Percentiles rank a stretch among this genome's conserved stretches.
Conservation (phyloP, 2,888 invertebrate species). For the Rhagium mordax region DNA sequence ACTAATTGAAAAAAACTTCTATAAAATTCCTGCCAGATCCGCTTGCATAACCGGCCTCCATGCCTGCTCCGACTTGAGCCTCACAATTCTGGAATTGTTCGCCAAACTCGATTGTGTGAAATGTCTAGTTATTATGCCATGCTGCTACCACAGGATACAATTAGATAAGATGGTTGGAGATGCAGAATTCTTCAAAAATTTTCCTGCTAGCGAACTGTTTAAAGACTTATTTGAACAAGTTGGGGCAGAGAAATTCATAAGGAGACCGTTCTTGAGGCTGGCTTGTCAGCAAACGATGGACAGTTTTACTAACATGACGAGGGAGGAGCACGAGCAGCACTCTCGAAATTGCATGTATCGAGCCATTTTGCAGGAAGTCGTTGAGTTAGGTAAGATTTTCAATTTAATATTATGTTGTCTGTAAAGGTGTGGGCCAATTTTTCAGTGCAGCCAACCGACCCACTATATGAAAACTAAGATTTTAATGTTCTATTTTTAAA, state of each 20-base stretch:
- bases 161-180: constrained; percentile 49
- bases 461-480: no score
- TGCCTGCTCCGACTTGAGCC: constrained; percentile 84
- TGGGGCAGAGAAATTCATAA: constrained; percentile 71
- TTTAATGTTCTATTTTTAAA: no score
- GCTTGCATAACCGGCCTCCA: constrained; percentile 79
- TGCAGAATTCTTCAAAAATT: constrained; percentile 74
- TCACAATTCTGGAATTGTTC: constrained; percentile 79
- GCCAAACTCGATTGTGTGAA: constrained; percentile 73
- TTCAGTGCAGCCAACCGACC: no score
- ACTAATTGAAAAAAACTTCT: constrained; percentile 46
- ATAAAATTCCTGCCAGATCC: constrained; percentile 38
- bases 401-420: no score
- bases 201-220: constrained; percentile 77
- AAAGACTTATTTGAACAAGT: constrained; percentile 65
- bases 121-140: constrained; percentile 80
- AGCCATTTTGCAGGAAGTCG: constrained; percentile 77
- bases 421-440: no score
- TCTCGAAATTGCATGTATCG: constrained; percentile 75
- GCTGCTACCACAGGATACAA: constrained; percentile 84
- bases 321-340: constrained; percentile 70
- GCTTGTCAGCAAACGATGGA: constrained; percentile 80
- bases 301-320: constrained; percentile 71
- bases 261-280: constrained; percentile 79
- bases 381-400: constrained; percentile 71